A percentile compares a stretch with the other conserved stretches of the same genome.
phyloP scores from a whole-genome alignment of 1,140 invertebrate species.

The Apis florea region DNA sequence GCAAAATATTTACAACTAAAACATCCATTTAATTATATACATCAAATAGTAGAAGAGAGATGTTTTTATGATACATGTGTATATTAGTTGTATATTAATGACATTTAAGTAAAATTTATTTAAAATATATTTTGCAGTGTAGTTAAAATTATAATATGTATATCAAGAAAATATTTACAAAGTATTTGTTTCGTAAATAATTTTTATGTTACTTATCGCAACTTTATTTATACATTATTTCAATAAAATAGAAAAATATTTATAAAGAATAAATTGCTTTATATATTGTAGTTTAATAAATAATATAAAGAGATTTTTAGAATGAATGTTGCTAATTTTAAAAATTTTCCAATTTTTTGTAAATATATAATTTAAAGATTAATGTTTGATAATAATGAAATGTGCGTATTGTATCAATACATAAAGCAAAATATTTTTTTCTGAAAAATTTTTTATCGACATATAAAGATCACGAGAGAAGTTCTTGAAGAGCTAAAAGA shows the following conservation, averaged over 20 bases:
- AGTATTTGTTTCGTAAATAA: not conserved
- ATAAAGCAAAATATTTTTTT: not conserved
- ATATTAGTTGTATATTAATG: not conserved
- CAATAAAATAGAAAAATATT: not conserved
- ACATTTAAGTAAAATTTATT: not conserved
- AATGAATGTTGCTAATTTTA: not conserved
- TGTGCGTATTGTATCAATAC: not conserved
- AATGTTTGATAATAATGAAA: constrained; percentile 10
- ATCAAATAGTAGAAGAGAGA: not conserved
- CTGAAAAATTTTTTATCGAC: not conserved
- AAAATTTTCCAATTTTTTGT: not conserved
- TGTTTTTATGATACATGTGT: not conserved
- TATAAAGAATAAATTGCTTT: constrained; percentile 11
- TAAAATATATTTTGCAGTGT: constrained; percentile 3
- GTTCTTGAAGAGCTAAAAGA: constrained; percentile 70
- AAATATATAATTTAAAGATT: constrained; percentile 4
- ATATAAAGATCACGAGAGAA: constrained; percentile 55
- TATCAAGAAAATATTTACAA: constrained; percentile 12
- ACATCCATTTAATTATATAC: not conserved
- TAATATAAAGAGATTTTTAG: not conserved
- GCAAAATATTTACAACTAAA: not conserved
- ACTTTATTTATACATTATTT: constrained; percentile 12
- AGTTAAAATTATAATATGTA: not conserved
- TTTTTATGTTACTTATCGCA: constrained; percentile 2
- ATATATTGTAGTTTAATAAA: not conserved